Percentiles rank a stretch among this genome's conserved stretches.
Conservation (phyloP, 2,797 vertebrate genomes). For the Nyctalus aviator region DNA sequence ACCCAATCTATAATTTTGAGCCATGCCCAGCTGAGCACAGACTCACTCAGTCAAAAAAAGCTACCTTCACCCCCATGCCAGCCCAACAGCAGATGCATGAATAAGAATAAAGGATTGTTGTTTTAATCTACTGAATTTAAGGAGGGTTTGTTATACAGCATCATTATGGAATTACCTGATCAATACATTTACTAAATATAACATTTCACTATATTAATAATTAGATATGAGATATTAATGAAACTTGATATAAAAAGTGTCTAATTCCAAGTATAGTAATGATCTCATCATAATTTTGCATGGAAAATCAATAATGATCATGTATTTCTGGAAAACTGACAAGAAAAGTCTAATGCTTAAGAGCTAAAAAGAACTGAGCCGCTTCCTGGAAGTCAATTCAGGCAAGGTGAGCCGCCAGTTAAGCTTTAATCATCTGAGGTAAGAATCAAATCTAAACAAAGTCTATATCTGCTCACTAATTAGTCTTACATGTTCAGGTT, state of each 20-base stretch:
- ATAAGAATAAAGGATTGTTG: neutral
- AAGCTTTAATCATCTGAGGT: neutral
- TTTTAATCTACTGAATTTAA: conserved; percentile 4
- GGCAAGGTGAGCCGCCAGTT: neutral
- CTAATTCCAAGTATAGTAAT: conserved; percentile 2
- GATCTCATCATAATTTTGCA: neutral
- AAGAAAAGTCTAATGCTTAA: neutral
- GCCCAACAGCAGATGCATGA: neutral
- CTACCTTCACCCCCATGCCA: neutral
- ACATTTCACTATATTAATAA: neutral
- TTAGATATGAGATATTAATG: neutral
- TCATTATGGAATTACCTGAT: neutral
- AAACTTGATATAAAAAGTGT: neutral
- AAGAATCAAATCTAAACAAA: neutral
- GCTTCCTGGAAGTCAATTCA: neutral
- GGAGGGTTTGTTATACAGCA: neutral
- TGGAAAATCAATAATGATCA: neutral
- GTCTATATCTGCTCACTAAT: neutral
- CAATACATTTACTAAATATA: neutral
- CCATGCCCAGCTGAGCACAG: neutral
- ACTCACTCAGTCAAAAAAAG: neutral
- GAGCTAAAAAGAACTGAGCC: neutral
- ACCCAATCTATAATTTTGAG: conserved; percentile 4
- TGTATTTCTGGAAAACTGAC: neutral
- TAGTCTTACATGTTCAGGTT: neutral